A percentile compares a stretch with the other conserved stretches of the same genome.
These are phyloP conservation scores for Trypoxylus dichotomus DNA, from an alignment of 1,140 invertebrate species.

Conservation along the genomic window DNA sequence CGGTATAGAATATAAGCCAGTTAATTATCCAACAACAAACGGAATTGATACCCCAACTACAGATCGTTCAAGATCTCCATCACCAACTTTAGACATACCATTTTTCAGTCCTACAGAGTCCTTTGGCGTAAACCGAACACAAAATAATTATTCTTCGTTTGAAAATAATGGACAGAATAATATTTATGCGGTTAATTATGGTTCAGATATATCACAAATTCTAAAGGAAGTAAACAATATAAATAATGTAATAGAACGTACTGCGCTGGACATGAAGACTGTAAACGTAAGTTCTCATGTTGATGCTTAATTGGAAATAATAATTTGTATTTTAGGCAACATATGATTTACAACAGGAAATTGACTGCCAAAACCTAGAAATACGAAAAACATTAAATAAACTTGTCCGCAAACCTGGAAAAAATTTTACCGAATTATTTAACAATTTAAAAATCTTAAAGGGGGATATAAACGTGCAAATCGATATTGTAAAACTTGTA, in stretches of 20 bases:
- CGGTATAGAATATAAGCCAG: slow-evolving; percentile 32
- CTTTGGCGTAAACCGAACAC: not conserved
- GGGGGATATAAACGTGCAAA: slow-evolving; percentile 69
- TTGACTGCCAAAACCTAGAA: slow-evolving; percentile 55
- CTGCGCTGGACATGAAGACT: not conserved
- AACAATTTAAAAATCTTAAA: slow-evolving; percentile 71
- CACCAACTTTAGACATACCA: slow-evolving; percentile 45
- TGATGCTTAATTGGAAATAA: not conserved
- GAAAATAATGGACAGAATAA: slow-evolving; percentile 25
- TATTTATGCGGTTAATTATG: slow-evolving; percentile 17
- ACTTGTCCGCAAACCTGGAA: slow-evolving; percentile 56
- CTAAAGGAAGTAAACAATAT: slow-evolving; percentile 50
- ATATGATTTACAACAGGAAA: slow-evolving; percentile 53
- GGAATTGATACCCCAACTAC: slow-evolving; percentile 35
- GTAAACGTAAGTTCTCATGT: slow-evolving; percentile 4
- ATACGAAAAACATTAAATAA: slow-evolving; percentile 60
- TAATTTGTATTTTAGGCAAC: slow-evolving; percentile 37
- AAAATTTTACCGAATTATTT: slow-evolving; percentile 71
- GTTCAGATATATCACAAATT: slow-evolving; percentile 49
- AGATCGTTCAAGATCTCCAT: slow-evolving; percentile 49
- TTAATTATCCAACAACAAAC: slow-evolving; percentile 28
- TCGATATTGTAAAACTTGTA: slow-evolving; percentile 72
- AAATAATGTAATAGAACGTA: slow-evolving; percentile 29
- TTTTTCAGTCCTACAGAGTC: slow-evolving; percentile 31
- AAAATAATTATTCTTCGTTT: slow-evolving; percentile 27